Base-by-base conservation (phyloP, 2,888 invertebrate species). In the Celastrina argiolus region DNA sequence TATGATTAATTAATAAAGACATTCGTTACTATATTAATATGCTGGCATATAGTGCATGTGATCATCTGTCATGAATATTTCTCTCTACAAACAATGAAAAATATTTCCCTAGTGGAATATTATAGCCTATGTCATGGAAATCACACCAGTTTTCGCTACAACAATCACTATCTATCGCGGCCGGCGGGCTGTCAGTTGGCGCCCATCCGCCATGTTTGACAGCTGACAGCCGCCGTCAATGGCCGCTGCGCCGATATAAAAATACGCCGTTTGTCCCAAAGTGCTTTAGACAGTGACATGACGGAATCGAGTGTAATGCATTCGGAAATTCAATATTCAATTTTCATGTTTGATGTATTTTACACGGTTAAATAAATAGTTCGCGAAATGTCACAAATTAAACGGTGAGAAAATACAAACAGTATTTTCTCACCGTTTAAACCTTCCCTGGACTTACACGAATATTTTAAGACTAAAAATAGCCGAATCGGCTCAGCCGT, bases 201-300 rank as follows among this genome's bases (percentile, higher is more conserved):
- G 45, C 45, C 18, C 22, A 51, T 51, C 51, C 51, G 51, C 51
- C 5, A 26, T 51, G 5, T 51, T 51, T 51, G 51, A 51, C 45
- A 45, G 18, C 4, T 45, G 18, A 51, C 51, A 51, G 51, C 51
- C 1, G 22, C 51, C 22, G 26, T 51, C 51, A 51, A 22, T 51
- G 51, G 51, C 51, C 51, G 14, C 22, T 22, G 51, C 26, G 12
- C 22, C 12, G 45, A 45, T 45, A 22, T 51, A 51, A 51, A 51
- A 51, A 51, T 22, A 51, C 51, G 51, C 22, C 45, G 45, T 10
- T 45, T 51, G 51, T 51, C 51, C 22, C 22, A 26, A 51, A 26
- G 51, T 51, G 51, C 22, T 51, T 22, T 51, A 51, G 22, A 51
- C 51, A 51, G 1, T 51, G 51, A 51, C 51, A 51, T 51, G 51